phyloP scores from a whole-genome alignment of 1,140 invertebrate species.

The Steinernema feltiae region DNA sequence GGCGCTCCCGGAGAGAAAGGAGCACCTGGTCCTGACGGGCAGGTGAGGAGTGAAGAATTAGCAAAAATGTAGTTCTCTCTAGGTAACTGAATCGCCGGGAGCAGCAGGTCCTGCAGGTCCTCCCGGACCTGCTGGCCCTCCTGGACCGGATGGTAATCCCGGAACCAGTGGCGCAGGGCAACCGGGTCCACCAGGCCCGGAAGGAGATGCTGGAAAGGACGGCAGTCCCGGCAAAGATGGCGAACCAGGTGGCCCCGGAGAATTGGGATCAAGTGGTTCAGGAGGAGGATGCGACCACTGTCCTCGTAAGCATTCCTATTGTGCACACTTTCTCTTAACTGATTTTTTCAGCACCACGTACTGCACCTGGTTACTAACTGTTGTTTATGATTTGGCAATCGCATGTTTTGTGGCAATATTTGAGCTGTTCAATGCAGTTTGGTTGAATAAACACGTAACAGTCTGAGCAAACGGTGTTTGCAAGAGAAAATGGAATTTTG shows the following conservation, averaged over 20 bases:
- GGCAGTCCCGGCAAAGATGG: constrained; percentile 27
- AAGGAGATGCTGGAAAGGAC: constrained; percentile 28
- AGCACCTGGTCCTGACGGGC: constrained; percentile 25
- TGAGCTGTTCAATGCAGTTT: background rate
- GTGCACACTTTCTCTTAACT: too few species aligned
- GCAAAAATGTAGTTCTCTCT: background rate
- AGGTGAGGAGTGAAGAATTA: background rate
- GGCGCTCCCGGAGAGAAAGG: constrained; percentile 26
- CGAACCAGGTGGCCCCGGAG: constrained; percentile 28
- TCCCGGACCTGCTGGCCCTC: constrained; percentile 27
- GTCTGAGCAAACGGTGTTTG: background rate
- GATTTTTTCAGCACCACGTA: too few species aligned
- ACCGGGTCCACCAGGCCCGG: constrained; percentile 32
- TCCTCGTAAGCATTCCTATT: too few species aligned
- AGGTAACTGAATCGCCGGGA: constrained; percentile 23
- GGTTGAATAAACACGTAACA: background rate
- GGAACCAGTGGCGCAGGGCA: constrained; percentile 23
- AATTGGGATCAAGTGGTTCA: constrained; percentile 27
- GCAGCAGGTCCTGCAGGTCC: constrained; percentile 27
- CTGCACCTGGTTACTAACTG: constrained; percentile 23
- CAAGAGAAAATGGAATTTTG: too few species aligned
- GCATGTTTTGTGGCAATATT: background rate
- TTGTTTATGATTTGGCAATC: background rate
- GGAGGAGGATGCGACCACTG: constrained; percentile 26
- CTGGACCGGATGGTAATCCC: constrained; percentile 35